A percentile compares a stretch with the other conserved stretches of the same genome.
phyloP scores from a whole-genome alignment of 1,140 invertebrate genomes.

The Eriocheir sinensis region DNA sequence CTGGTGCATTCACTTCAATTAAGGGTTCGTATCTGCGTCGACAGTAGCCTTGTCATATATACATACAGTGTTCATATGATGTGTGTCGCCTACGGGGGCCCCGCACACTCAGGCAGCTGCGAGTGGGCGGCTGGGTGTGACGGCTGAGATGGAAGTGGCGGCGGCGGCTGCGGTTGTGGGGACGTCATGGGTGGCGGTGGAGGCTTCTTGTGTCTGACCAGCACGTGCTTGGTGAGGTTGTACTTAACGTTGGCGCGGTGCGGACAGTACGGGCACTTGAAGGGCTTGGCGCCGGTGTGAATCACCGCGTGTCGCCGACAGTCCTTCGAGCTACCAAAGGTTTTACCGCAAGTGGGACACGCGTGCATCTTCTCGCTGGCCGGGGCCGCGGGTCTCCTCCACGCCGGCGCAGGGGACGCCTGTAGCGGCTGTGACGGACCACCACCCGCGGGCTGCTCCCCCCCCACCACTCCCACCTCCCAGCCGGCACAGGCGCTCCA shows the following conservation, averaged over 20 bases:
- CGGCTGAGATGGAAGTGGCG: too few species aligned
- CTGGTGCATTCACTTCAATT: too few species aligned
- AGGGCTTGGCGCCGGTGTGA: conserved; percentile 72
- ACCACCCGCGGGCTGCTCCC: conserved; percentile 56
- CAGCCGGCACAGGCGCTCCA: conserved; percentile 73
- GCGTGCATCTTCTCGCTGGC: conserved; percentile 50
- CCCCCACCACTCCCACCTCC: conserved; percentile 70
- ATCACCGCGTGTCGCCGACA: conserved; percentile 71
- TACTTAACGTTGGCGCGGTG: conserved; percentile 71
- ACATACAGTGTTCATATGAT: too few species aligned
- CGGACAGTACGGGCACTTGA: conserved; percentile 69
- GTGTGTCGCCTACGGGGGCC: background rate
- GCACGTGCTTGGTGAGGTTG: conserved; percentile 70
- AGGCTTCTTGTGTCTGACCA: conserved; percentile 55
- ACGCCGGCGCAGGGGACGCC: conserved; percentile 24
- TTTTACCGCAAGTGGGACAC: conserved; percentile 70
- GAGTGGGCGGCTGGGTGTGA: background rate
- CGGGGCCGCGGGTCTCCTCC: background rate
- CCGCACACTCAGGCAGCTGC: background rate
- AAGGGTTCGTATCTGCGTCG: too few species aligned
- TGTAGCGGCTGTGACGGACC: conserved; percentile 40
- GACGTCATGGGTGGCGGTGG: background rate
- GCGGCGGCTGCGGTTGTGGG: too few species aligned
- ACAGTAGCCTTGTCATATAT: too few species aligned
- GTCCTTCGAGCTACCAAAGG: conserved; percentile 74